Evolutionary conservation across 2,113 vertebrate species (phyloP).

Genomic region (Carollia perspicillata): DNA sequence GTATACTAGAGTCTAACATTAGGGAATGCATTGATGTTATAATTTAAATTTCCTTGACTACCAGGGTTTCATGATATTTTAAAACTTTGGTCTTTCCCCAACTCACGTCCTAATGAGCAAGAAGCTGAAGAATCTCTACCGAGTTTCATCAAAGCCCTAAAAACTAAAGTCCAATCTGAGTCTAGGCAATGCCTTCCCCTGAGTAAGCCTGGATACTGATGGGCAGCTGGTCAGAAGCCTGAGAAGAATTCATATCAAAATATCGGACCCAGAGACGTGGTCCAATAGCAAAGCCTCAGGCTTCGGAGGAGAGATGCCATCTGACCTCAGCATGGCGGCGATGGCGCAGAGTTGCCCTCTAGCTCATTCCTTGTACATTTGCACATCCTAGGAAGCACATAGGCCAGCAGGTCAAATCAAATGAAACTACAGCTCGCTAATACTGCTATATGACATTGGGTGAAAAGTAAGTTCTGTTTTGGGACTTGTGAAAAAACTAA

Average conservation of each 20-base stretch:
- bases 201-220: not conserved
- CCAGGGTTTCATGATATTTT: not conserved
- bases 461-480: not conserved
- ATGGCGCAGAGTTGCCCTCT: not conserved
- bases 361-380: not conserved
- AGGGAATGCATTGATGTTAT: not conserved
- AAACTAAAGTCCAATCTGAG: not conserved
- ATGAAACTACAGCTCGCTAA: not conserved
- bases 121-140: not conserved
- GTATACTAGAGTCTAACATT: not conserved
- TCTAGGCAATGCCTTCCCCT: not conserved
- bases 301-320: not conserved
- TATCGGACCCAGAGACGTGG: not conserved
- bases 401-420: not conserved
- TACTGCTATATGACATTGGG: not conserved
- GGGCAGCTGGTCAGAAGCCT: not conserved
- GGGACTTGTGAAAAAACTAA: not conserved
- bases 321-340: not conserved
- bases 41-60: not conserved
- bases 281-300: not conserved
- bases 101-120: not conserved
- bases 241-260: not conserved
- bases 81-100: not conserved
- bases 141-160: not conserved
- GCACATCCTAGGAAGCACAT: not conserved